Conservation (phyloP, 2,797 vertebrate genomes). For the Huso huso region DNA sequence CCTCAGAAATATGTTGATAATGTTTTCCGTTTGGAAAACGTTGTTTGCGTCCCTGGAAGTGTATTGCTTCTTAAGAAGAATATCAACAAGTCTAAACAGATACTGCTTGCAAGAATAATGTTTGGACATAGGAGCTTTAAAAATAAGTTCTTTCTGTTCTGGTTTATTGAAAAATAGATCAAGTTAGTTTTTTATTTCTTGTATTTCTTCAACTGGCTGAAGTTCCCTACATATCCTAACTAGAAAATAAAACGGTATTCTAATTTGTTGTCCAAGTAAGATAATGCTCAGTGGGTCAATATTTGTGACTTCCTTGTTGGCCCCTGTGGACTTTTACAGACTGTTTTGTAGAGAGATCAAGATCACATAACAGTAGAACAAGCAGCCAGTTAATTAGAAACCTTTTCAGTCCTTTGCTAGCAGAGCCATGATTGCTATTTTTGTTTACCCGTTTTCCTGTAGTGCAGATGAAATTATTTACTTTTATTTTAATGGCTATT, state of each 20-base stretch:
- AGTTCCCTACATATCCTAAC: too few relatives aligned
- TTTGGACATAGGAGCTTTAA: not conserved
- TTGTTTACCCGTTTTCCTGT: too few relatives aligned
- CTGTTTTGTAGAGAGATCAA: conserved; percentile 4
- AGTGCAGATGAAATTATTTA: too few relatives aligned
- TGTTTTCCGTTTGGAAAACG: conserved; percentile 23
- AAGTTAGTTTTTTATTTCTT: not conserved
- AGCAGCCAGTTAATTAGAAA: conserved; percentile 7
- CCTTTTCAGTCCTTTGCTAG: not conserved
- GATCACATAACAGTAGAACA: conserved; percentile 4
- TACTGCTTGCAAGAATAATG: not conserved
- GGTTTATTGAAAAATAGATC: not conserved
- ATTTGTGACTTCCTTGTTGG: not conserved
- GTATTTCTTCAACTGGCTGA: not conserved
- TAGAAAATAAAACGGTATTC: not conserved
- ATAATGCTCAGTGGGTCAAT: conserved; percentile 2
- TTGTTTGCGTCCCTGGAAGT: not conserved
- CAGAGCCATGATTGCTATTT: too few relatives aligned
- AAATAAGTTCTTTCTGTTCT: not conserved
- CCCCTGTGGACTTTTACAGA: conserved; percentile 4
- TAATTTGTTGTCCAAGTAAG: not conserved
- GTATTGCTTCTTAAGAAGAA: not conserved
- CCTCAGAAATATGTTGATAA: conserved; percentile 34
- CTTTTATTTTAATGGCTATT: too few relatives aligned
- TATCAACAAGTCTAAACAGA: conserved; percentile 1